These are phyloP conservation scores for Camelus dromedarius DNA, from an alignment of 2,113 vertebrate genomes.

Conservation along the genomic window DNA sequence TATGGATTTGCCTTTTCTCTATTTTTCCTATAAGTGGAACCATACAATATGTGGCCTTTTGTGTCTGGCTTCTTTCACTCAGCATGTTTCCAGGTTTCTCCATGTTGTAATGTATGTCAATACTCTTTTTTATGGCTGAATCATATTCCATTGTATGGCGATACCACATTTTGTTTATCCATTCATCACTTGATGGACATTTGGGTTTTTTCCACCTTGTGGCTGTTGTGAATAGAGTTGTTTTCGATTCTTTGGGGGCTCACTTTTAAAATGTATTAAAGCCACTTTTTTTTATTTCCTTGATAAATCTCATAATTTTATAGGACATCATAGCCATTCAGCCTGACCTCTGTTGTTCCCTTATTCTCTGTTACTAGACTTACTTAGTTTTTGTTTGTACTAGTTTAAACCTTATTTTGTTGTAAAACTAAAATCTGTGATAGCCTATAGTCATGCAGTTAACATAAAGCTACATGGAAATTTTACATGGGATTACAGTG, in stretches of 20 bases:
- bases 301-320: constrained; percentile 85
- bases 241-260: not conserved
- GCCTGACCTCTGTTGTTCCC: constrained; percentile 82
- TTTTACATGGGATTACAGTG: constrained; percentile 19
- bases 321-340: constrained; percentile 78
- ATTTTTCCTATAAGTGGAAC: no score
- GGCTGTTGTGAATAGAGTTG: not conserved
- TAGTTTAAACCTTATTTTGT: constrained; percentile 79
- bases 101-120: not conserved
- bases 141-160: not conserved
- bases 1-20: no score
- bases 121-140: not conserved
- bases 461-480: not conserved
- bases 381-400: constrained; percentile 83
- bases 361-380: constrained; percentile 81
- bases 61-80: not conserved
- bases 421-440: constrained; percentile 71
- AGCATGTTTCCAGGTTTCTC: not conserved
- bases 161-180: not conserved
- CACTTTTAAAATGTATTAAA: constrained; percentile 40
- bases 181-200: not conserved
- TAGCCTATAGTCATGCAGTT: constrained; percentile 12
- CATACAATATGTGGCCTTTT: not conserved
- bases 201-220: no score
- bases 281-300: constrained; percentile 84